phyloP scores from a whole-genome alignment of 2,888 invertebrate genomes.

The Sphaeridia pumilis region DNA sequence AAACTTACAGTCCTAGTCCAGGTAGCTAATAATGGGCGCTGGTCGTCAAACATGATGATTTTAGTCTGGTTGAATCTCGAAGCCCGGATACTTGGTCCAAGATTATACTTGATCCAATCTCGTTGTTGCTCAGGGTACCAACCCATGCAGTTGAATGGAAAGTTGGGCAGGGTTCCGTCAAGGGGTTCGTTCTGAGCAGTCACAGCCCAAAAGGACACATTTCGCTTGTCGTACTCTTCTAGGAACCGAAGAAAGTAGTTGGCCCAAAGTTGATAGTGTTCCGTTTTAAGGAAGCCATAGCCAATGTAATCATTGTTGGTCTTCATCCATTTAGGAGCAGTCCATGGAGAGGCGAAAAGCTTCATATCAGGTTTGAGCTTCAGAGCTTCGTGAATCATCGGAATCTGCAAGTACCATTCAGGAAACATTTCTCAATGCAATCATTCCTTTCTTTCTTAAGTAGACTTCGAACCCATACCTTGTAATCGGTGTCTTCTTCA shows the following conservation, averaged over 20 bases:
- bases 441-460: too few species aligned
- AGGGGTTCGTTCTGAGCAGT: conserved; percentile 80
- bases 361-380: conserved; percentile 17
- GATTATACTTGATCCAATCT: conserved; percentile 55
- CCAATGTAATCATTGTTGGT: conserved; percentile 42
- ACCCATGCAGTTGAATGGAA: conserved; percentile 60
- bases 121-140: conserved; percentile 56
- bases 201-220: conserved; percentile 63
- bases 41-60: conserved; percentile 63
- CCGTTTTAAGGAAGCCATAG: conserved; percentile 37
- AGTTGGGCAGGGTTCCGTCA: conserved; percentile 49
- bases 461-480: too few species aligned
- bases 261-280: conserved; percentile 45
- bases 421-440: too few species aligned
- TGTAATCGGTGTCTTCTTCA: conserved; percentile 42
- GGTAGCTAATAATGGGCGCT: conserved; percentile 38
- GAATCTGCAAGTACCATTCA: conserved; percentile 24
- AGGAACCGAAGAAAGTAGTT: conserved; percentile 45
- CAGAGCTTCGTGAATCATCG: conserved; percentile 19
- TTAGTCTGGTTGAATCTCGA: conserved; percentile 47
- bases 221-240: conserved; percentile 57
- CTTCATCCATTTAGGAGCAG: conserved; percentile 49
- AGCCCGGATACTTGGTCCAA: conserved; percentile 59
- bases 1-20: conserved; percentile 42
- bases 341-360: conserved; percentile 46